A percentile compares a stretch with the other conserved stretches of the same genome.
Conservation (phyloP, 2,113 vertebrate genomes). For the Herpetotheres cachinnans region DNA sequence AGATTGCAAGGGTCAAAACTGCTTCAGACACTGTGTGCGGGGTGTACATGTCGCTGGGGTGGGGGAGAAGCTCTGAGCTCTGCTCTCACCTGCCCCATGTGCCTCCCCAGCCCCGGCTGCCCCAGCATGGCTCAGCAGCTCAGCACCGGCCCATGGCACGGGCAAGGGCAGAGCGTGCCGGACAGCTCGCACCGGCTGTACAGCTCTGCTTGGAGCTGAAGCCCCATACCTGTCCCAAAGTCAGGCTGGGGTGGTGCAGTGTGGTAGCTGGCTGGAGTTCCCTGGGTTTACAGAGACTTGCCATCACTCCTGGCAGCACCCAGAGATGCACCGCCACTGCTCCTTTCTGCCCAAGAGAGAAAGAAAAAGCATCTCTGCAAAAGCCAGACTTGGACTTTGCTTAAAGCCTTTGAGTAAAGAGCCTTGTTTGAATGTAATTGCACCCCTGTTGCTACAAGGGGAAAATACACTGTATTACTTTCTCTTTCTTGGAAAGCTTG, state of each 20-base stretch:
- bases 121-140: not conserved
- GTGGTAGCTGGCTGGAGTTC: not conserved
- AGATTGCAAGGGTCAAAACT: not conserved
- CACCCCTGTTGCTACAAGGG: constrained; percentile 60
- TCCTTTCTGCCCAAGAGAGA: constrained; percentile 34
- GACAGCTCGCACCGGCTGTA: not conserved
- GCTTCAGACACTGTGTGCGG: accelerated
- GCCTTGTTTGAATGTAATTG: constrained; percentile 63
- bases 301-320: not conserved
- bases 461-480: constrained; percentile 54
- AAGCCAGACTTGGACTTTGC: constrained; percentile 58
- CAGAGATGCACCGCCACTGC: not conserved
- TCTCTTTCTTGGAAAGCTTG: constrained; percentile 55
- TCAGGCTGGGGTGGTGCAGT: not conserved
- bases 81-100: not conserved
- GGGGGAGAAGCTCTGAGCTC: not conserved
- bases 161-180: not conserved
- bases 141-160: accelerated
- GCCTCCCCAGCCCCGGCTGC: not conserved
- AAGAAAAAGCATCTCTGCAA: constrained; percentile 40
- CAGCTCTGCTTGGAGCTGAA: not conserved
- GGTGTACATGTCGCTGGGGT: accelerated
- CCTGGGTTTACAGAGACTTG: not conserved
- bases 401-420: constrained; percentile 54
- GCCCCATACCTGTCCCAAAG: not conserved